These are phyloP conservation scores for Balanococcus diminutus DNA, from an alignment of 2,888 invertebrate species.

Conservation along the genomic window DNA sequence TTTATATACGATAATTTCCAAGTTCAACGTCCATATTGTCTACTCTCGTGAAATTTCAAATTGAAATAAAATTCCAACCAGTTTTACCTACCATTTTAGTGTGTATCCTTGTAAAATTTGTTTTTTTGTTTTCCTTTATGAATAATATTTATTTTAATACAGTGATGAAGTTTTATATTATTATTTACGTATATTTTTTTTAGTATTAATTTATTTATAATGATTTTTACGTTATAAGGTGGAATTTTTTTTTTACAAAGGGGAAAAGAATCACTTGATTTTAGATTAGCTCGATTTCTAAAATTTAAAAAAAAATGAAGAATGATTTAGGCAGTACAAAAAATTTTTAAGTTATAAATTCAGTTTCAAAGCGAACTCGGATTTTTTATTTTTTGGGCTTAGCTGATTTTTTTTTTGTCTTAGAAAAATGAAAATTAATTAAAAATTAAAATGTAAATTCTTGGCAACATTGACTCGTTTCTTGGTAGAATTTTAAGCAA, in stretches of 20 bases:
- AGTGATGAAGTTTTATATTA: conserved; percentile 32
- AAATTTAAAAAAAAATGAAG: background rate
- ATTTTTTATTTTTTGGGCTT: background rate
- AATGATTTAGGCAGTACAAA: background rate
- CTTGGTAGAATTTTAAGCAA: background rate
- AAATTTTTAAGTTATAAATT: background rate
- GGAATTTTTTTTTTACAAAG: conserved; percentile 1
- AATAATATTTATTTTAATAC: conserved; percentile 16
- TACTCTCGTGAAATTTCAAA: background rate
- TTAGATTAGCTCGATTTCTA: background rate
- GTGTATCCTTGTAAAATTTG: conserved; percentile 9
- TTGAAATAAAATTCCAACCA: background rate
- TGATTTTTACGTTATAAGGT: conserved; percentile 21
- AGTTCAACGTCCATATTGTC: conserved; percentile 32
- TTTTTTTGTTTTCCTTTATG: conserved; percentile 20
- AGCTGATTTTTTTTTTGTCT: background rate
- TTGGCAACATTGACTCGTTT: background rate
- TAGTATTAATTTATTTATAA: conserved; percentile 27
- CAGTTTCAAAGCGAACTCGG: background rate
- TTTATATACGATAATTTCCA: background rate
- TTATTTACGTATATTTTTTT: background rate
- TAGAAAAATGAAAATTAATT: background rate
- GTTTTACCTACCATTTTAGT: conserved; percentile 23
- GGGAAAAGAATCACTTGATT: conserved; percentile 4
- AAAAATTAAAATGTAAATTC: background rate